A percentile compares a stretch with the other conserved stretches of the same genome.
Evolutionary conservation across 2,797 vertebrate genomes (phyloP).

Genomic region (Lophius americanus): DNA sequence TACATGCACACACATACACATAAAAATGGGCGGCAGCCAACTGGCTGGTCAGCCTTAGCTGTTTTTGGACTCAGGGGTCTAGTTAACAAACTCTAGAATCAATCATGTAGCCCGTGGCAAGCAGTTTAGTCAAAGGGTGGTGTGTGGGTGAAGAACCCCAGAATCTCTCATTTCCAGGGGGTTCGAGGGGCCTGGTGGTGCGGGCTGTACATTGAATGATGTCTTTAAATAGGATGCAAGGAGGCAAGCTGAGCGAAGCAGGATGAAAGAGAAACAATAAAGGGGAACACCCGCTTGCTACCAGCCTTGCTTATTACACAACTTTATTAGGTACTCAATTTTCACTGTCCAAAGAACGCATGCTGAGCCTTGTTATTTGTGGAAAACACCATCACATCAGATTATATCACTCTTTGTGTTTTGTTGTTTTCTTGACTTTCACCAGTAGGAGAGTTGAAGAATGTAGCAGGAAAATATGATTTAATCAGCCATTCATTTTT

Average conservation of each 20-base stretch:
- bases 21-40: slow-evolving; percentile 24
- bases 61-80: slow-evolving; percentile 70
- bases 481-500: slow-evolving; percentile 27
- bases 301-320: slow-evolving; percentile 43
- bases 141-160: slow-evolving; percentile 62
- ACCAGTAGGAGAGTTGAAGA: slow-evolving; percentile 20
- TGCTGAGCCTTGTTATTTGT: slow-evolving; percentile 58
- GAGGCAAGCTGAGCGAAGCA: slow-evolving; percentile 33
- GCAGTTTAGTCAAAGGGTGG: slow-evolving; percentile 58
- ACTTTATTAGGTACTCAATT: slow-evolving; percentile 50
- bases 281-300: slow-evolving; percentile 19
- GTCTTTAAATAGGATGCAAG: slow-evolving; percentile 48
- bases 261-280: slow-evolving; percentile 25
- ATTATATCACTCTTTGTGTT: slow-evolving; percentile 13
- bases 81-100: slow-evolving; percentile 72
- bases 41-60: slow-evolving; percentile 49
- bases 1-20: slow-evolving; percentile 25
- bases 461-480: slow-evolving; percentile 12
- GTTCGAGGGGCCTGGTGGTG: slow-evolving; percentile 22
- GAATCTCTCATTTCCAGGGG: slow-evolving; percentile 55
- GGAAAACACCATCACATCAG: slow-evolving; percentile 38
- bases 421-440: slow-evolving; percentile 36
- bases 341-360: slow-evolving; percentile 41
- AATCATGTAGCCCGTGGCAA: slow-evolving; percentile 66
- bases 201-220: slow-evolving; percentile 46